phyloP scores from a whole-genome alignment of 23 tunicate genomes.

The Oikopleura albicans region DNA sequence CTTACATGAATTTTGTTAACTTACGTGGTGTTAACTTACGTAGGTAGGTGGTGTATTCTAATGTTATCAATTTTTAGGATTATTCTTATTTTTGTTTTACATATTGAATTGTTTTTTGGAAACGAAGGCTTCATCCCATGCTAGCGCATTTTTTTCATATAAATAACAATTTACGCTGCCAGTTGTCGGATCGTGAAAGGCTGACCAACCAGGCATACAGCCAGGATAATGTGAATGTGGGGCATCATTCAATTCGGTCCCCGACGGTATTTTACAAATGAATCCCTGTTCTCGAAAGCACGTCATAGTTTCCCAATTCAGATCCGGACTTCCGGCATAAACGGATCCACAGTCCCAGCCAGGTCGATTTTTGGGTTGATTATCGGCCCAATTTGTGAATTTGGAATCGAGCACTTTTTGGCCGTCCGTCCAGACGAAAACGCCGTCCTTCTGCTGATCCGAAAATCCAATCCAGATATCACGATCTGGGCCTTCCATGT shows the following conservation, averaged over 20 bases:
- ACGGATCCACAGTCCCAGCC: slow-evolving; percentile 89
- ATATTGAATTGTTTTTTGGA: too few relatives aligned
- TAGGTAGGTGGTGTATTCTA: too few relatives aligned
- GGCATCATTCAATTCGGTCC: slow-evolving; percentile 22
- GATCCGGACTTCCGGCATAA: slow-evolving; percentile 39
- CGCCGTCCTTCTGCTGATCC: slow-evolving; percentile 55
- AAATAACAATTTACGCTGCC: too few relatives aligned
- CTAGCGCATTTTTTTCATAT: too few relatives aligned
- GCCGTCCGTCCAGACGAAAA: slow-evolving; percentile 53
- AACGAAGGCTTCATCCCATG: too few relatives aligned
- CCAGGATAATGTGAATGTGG: background rate
- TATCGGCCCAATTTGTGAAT: slow-evolving; percentile 35
- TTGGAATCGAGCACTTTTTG: slow-evolving; percentile 18
- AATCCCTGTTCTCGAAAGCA: slow-evolving; percentile 61
- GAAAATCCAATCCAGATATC: slow-evolving; percentile 83
- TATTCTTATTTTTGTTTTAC: too few relatives aligned
- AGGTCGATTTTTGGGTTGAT: slow-evolving; percentile 41
- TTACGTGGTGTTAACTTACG: too few relatives aligned
- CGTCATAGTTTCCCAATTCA: slow-evolving; percentile 45
- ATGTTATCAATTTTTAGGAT: too few relatives aligned
- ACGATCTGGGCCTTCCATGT: background rate
- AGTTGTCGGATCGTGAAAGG: too few relatives aligned
- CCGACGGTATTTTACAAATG: slow-evolving; percentile 65
- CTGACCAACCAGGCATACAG: background rate
- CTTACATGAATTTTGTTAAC: too few relatives aligned